Conservation (phyloP, 2,888 invertebrate species). For the Suillia variegata region DNA sequence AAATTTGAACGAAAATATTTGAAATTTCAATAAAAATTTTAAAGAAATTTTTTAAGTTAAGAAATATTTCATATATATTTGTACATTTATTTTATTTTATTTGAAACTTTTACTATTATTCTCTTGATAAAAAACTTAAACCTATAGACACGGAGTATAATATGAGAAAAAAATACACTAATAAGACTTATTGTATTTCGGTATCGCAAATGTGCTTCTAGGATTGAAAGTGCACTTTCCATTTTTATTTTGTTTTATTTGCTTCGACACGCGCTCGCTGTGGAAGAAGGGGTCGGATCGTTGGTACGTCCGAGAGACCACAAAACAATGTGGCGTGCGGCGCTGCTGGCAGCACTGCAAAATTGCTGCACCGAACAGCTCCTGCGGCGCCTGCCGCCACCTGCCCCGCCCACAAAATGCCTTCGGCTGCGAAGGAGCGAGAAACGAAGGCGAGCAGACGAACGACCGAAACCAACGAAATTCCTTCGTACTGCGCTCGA, state of each 20-base stretch:
- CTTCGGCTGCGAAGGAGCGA: slow-evolving; percentile 10
- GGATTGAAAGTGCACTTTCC: slow-evolving; percentile 19
- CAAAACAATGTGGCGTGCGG: not conserved
- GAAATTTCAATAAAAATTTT: too few species aligned
- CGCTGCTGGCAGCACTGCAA: not conserved
- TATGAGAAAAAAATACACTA: too few species aligned
- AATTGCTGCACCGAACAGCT: not conserved
- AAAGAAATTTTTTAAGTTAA: too few species aligned
- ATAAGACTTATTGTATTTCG: too few species aligned
- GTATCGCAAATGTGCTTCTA: slow-evolving; percentile 1
- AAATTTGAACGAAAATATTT: too few species aligned
- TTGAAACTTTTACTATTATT: too few species aligned
- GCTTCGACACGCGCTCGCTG: not conserved
- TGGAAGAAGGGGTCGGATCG: not conserved
- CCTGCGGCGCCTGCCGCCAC: slow-evolving; percentile 2
- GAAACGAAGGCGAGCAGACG: slow-evolving; percentile 17
- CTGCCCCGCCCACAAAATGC: slow-evolving; percentile 6
- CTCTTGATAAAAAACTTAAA: too few species aligned
- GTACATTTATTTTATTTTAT: too few species aligned
- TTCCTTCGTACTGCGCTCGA: not conserved
- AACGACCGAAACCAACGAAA: slow-evolving; percentile 17
- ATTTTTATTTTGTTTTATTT: slow-evolving; percentile 19
- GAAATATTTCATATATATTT: too few species aligned
- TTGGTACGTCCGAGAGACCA: not conserved
- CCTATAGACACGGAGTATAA: too few species aligned